Evolutionary conservation across 1,140 invertebrate species (phyloP).

Genomic region (Ectropis grisescens): DNA sequence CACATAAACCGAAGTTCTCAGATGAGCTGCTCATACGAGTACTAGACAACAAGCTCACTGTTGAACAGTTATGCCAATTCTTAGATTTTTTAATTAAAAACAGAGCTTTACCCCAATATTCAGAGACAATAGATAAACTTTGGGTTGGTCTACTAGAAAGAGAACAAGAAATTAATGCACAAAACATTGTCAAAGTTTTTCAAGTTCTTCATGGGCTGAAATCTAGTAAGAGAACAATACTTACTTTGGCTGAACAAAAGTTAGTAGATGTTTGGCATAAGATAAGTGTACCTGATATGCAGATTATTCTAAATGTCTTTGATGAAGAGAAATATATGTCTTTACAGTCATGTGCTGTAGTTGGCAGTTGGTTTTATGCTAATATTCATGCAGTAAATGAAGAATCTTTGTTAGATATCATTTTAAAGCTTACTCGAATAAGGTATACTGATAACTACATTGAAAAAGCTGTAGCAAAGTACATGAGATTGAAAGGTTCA

Average conservation of each 20-base stretch:
- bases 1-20: constrained; percentile 71
- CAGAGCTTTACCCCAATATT: constrained; percentile 58
- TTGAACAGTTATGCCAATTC: constrained; percentile 75
- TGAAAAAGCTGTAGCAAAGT: constrained; percentile 74
- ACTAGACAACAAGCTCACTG: constrained; percentile 72
- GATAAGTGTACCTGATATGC: constrained; percentile 68
- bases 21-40: constrained; percentile 74
- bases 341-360: constrained; percentile 58
- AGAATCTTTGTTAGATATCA: constrained; percentile 71
- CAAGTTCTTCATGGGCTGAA: constrained; percentile 72
- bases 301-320: constrained; percentile 70
- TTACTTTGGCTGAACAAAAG: constrained; percentile 74
- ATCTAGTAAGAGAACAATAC: constrained; percentile 73
- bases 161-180: constrained; percentile 72
- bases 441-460: constrained; percentile 70
- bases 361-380: constrained; percentile 73
- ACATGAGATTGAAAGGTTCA: constrained; percentile 69
- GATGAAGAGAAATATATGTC: constrained; percentile 53
- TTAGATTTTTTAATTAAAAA: constrained; percentile 57
- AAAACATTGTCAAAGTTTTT: constrained; percentile 73
- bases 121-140: constrained; percentile 73
- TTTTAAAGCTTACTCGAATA: constrained; percentile 70
- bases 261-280: constrained; percentile 72
- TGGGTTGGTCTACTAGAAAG: constrained; percentile 77
- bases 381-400: constrained; percentile 75